Evolutionary conservation across 2,888 invertebrate genomes (phyloP).

Genomic region (Ectemnius lituratus): DNA sequence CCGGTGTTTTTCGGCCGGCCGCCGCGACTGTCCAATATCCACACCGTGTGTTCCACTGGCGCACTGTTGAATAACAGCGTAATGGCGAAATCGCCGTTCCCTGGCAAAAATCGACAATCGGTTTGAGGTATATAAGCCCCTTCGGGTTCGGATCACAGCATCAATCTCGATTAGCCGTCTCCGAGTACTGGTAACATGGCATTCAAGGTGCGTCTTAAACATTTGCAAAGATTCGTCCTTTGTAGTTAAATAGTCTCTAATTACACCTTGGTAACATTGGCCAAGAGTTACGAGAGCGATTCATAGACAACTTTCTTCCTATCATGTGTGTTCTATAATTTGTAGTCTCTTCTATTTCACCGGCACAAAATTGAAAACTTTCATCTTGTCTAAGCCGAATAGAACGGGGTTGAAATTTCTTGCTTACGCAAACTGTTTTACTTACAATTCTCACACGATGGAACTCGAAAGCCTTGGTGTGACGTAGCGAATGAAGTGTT

Average conservation of each 20-base stretch:
- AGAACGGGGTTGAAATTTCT: too few species aligned
- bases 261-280: too few species aligned
- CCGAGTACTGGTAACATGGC: constrained; percentile 58
- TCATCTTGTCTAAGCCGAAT: too few species aligned
- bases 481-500: background rate
- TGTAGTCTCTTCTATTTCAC: too few species aligned
- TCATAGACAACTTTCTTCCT: too few species aligned
- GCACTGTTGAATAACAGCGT: constrained; percentile 62
- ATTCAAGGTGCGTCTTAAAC: constrained; percentile 62
- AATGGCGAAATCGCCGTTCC: constrained; percentile 61
- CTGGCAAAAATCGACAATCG: constrained; percentile 47
- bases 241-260: too few species aligned
- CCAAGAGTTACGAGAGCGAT: too few species aligned
- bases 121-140: constrained; percentile 66
- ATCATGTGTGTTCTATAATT: too few species aligned
- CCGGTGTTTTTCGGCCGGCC: constrained; percentile 39
- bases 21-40: constrained; percentile 39
- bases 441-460: background rate
- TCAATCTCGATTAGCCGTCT: constrained; percentile 63
- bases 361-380: too few species aligned
- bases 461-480: constrained; percentile 8
- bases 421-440: too few species aligned
- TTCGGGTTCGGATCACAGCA: constrained; percentile 51
- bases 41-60: constrained; percentile 23
- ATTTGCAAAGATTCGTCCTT: background rate